Conservation (phyloP, 2,797 vertebrate genomes). For the Bothrops alternatus region DNA sequence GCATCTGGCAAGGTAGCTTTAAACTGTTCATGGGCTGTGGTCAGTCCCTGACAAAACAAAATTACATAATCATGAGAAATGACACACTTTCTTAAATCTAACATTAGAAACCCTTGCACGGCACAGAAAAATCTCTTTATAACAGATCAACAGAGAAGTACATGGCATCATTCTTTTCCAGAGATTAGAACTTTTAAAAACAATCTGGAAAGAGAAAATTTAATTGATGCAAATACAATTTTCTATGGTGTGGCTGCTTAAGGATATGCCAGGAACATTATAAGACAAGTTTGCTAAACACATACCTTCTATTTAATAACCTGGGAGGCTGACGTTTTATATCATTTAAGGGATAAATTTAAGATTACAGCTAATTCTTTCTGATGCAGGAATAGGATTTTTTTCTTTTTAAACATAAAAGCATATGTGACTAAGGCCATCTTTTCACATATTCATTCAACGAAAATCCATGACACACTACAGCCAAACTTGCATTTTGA, state of each 20-base stretch:
- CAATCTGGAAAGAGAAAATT: background rate
- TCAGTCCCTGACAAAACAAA: slow-evolving; percentile 82
- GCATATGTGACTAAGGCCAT: background rate
- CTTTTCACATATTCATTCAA: background rate
- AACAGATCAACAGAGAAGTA: background rate
- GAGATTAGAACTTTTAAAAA: background rate
- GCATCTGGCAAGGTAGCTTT: slow-evolving; percentile 96
- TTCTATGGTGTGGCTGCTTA: background rate
- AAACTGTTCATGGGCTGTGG: slow-evolving; percentile 96
- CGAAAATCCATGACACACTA: background rate
- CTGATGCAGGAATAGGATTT: background rate
- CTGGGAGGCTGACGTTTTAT: background rate
- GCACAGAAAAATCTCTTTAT: slow-evolving; percentile 14
- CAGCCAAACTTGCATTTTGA: background rate
- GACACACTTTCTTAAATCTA: background rate
- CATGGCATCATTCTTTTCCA: background rate
- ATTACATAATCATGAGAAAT: slow-evolving; percentile 11
- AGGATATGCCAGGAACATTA: background rate
- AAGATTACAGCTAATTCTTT: background rate
- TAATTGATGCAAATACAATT: background rate
- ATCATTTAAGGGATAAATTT: background rate
- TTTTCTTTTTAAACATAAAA: background rate
- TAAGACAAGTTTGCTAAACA: background rate
- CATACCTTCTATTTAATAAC: background rate
- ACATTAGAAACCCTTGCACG: background rate